Evolutionary conservation across 2,113 vertebrate genomes (phyloP).

Genomic region (Pachyramphus minor): DNA sequence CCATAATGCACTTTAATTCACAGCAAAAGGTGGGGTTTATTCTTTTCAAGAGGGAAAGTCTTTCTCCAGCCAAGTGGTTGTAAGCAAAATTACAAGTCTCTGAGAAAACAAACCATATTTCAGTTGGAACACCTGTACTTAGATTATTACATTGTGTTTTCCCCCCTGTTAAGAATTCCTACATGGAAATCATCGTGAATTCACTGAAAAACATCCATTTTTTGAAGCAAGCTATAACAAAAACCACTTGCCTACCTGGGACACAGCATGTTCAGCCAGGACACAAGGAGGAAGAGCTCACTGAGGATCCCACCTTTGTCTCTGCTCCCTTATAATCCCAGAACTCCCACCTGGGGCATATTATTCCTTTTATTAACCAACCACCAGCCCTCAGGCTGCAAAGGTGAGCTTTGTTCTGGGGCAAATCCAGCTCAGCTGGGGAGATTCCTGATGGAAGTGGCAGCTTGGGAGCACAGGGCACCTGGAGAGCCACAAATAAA

Average conservation of each 20-base stretch:
- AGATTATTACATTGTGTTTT: background rate
- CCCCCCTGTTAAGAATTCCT: rapidly evolving
- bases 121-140: background rate
- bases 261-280: rapidly evolving
- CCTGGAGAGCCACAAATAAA: background rate
- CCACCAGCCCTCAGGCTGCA: background rate
- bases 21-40: background rate
- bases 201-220: background rate
- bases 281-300: rapidly evolving
- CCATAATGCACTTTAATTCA: background rate
- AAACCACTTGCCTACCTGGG: rapidly evolving
- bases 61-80: background rate
- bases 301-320: background rate
- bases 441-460: background rate
- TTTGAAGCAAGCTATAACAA: rapidly evolving
- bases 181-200: rapidly evolving
- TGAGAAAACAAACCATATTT: background rate
- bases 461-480: background rate
- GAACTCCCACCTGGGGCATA: rapidly evolving
- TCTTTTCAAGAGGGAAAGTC: background rate
- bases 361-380: background rate
- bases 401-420: background rate
- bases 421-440: background rate
- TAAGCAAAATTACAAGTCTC: background rate
- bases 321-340: rapidly evolving